Base-by-base conservation (phyloP, 2,888 invertebrate species). In the Stenodera caucasica region DNA sequence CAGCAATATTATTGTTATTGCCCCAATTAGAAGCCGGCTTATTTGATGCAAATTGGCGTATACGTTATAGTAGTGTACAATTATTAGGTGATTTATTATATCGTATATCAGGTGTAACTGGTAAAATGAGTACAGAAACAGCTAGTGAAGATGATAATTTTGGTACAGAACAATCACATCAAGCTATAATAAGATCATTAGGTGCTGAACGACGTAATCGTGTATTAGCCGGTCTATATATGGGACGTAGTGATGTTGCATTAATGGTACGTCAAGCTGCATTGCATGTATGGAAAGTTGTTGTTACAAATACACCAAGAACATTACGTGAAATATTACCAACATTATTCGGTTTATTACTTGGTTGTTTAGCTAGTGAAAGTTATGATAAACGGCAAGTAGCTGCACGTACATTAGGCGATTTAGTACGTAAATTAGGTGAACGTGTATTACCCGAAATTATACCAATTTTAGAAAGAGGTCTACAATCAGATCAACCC, bases 81-180 rank as follows among this genome's bases (percentile, higher is more conserved):
- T 83, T 99, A 29, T 68, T 99, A 33, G 98, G 98, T 12, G 99
- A 99, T 80, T 83, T 99, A 53, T 82, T 99, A 23, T 99, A 98
- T 81, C 90, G 96, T 63, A 94, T 99, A 67, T 97, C 98, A 1
- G 98, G 97, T 53, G 98, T 99, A 0, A 92, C 96, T 29, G 98
- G 98, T 56, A 99, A 99, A 83, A 98, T 98, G 97, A 96, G 96
- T 33, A 98, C 98, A 0, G 97, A 98, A 81, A 97, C 96, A 0
- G 96, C 96, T 0, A 94, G 92, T 68, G 98, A 99, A 79, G 99
- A 99, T 78, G 99, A 99, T 78, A 99, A 98, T 81, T 98, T 99
- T 80, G 99, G 98, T 62, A 98, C 98, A 0, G 97, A 97, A 78
- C 94, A 93, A 77, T 96, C 96, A 0, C 96, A 96, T 76, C 85